Conservation (phyloP, 2,888 invertebrate species). For the Spatulosminthurus flaviceps region DNA sequence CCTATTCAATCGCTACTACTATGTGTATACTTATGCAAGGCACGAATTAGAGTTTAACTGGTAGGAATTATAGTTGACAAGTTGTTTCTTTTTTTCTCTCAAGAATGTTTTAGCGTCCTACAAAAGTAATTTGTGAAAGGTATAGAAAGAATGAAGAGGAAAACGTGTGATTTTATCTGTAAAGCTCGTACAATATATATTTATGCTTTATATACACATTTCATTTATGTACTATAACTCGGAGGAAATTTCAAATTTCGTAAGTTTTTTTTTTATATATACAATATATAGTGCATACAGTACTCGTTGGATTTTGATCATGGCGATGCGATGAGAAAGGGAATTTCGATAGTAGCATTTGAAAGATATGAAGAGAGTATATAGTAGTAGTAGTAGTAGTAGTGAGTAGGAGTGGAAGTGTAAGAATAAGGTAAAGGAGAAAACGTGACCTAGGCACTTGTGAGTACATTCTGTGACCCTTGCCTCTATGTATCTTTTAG, state of each 20-base stretch:
- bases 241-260: no score
- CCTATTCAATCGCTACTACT: neutral
- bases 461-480: slow-evolving; percentile 33
- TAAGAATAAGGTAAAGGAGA: slow-evolving; percentile 19
- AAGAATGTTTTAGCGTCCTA: neutral
- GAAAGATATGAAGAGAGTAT: no score
- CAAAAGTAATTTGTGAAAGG: slow-evolving; percentile 20
- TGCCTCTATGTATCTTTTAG: neutral
- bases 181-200: neutral
- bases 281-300: no score
- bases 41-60: slow-evolving; percentile 6
- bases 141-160: neutral
- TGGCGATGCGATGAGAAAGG: neutral
- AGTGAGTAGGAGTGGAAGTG: slow-evolving; percentile 5
- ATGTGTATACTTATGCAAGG: no score
- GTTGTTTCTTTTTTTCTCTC: no score
- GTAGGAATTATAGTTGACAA: neutral
- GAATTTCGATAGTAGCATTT: no score
- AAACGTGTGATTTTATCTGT: neutral
- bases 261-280: no score
- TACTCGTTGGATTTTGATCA: neutral
- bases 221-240: no score
- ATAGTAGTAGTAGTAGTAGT: neutral
- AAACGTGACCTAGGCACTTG: slow-evolving; percentile 42
- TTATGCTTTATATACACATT: no score